A percentile compares a stretch with the other conserved stretches of the same genome.
These are phyloP conservation scores for Eupeodes corollae DNA, from an alignment of 1,140 invertebrate species.

Conservation along the genomic window DNA sequence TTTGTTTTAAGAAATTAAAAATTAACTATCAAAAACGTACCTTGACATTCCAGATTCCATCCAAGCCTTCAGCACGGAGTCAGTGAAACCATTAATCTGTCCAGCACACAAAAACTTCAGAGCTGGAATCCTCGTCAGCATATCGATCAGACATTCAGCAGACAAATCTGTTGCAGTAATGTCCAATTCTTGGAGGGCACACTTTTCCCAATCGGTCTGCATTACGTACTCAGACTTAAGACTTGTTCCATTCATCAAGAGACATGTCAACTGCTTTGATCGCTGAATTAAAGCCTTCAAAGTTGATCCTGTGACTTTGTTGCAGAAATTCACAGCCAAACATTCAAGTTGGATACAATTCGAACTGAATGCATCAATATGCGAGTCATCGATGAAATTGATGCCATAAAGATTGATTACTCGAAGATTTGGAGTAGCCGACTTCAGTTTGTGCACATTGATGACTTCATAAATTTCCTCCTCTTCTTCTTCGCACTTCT, in stretches of 20 bases:
- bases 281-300: slow-evolving; percentile 89
- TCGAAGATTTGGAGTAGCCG: slow-evolving; percentile 85
- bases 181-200: slow-evolving; percentile 81
- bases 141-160: slow-evolving; percentile 84
- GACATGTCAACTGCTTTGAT: slow-evolving; percentile 80
- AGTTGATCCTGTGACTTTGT: slow-evolving; percentile 93
- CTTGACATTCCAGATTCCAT: slow-evolving; percentile 74
- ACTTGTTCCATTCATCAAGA: slow-evolving; percentile 93
- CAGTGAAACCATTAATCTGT: slow-evolving; percentile 94
- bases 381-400: slow-evolving; percentile 96
- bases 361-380: slow-evolving; percentile 94
- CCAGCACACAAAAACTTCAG: slow-evolving; percentile 86
- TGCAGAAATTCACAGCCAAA: slow-evolving; percentile 90
- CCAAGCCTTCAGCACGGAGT: slow-evolving; percentile 82
- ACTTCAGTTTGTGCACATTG: slow-evolving; percentile 96
- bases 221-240: slow-evolving; percentile 82
- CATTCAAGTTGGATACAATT: slow-evolving; percentile 94
- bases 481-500: slow-evolving; percentile 97
- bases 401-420: slow-evolving; percentile 96
- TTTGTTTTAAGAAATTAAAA: neutral
- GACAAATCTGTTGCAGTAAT: slow-evolving; percentile 93
- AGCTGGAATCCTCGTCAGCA: slow-evolving; percentile 77
- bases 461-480: slow-evolving; percentile 99
- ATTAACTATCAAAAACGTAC: too few relatives aligned
- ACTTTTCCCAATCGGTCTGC: slow-evolving; percentile 96